These are phyloP conservation scores for Morone saxatilis DNA, from an alignment of 2,113 vertebrate genomes.

Conservation along the genomic window DNA sequence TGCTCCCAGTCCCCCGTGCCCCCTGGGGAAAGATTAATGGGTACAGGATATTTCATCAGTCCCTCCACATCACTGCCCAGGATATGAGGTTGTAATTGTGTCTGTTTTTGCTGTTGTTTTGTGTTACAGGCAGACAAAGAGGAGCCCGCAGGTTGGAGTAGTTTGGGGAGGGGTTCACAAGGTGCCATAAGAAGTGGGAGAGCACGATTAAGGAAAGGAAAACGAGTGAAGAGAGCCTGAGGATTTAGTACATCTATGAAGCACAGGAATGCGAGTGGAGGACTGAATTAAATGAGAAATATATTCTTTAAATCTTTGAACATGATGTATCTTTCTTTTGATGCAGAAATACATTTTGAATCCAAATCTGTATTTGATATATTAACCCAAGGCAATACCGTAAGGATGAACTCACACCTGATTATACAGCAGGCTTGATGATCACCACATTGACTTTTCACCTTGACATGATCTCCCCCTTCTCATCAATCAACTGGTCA, in stretches of 20 bases:
- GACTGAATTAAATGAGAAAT: background rate
- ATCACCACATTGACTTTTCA: slow-evolving; percentile 18
- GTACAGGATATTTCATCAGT: slow-evolving; percentile 83
- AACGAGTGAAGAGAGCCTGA: slow-evolving; percentile 60
- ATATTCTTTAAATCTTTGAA: background rate
- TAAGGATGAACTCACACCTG: background rate
- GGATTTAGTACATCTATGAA: background rate
- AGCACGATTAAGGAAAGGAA: slow-evolving; percentile 39
- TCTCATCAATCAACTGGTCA: slow-evolving; percentile 22
- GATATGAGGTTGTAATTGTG: slow-evolving; percentile 78
- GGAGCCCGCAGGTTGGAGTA: slow-evolving; percentile 46
- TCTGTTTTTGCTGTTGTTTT: slow-evolving; percentile 71
- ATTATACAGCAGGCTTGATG: background rate
- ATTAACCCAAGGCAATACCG: background rate
- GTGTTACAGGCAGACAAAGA: slow-evolving; percentile 67
- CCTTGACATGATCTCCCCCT: slow-evolving; percentile 11
- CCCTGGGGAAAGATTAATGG: slow-evolving; percentile 84
- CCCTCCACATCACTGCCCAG: slow-evolving; percentile 70
- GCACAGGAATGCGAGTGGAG: background rate
- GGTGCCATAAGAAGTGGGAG: slow-evolving; percentile 50
- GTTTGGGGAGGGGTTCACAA: slow-evolving; percentile 42
- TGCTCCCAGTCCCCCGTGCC: slow-evolving; percentile 76
- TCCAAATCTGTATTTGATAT: background rate
- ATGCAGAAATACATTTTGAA: background rate
- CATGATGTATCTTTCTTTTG: background rate